Percentiles rank a stretch among this genome's conserved stretches.
Conservation (phyloP, 2,888 invertebrate species). For the Teinopalpus imperialis region DNA sequence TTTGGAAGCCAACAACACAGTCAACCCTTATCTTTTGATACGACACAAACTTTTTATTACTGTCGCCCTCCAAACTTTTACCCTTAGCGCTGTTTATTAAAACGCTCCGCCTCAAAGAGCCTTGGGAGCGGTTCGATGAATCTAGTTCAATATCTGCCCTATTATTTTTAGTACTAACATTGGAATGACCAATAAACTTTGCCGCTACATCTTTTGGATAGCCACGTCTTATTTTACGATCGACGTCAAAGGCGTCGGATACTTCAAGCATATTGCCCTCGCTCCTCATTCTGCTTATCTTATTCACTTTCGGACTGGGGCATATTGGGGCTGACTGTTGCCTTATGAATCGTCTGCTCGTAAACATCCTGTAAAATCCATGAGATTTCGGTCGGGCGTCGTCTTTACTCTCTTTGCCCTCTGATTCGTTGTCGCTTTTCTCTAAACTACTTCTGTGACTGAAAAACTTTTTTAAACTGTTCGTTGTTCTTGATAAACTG, state of each 20-base stretch:
- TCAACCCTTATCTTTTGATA: conserved; percentile 69
- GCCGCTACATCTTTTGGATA: conserved; percentile 38
- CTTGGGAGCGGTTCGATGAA: conserved; percentile 45
- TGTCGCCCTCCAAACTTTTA: conserved; percentile 61
- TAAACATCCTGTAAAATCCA: conserved; percentile 62
- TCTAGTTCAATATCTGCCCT: conserved; percentile 55
- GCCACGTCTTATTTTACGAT: conserved; percentile 34
- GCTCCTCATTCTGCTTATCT: conserved; percentile 63
- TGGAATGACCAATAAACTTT: conserved; percentile 66
- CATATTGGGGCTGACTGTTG: conserved; percentile 72
- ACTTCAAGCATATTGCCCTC: conserved; percentile 61
- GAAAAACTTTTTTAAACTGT: conserved; percentile 78
- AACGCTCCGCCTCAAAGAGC: conserved; percentile 75
- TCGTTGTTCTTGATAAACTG: conserved; percentile 83
- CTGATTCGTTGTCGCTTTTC: conserved; percentile 58
- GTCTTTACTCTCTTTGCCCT: conserved; percentile 48
- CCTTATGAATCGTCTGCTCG: conserved; percentile 58
- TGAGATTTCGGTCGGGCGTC: conserved; percentile 44
- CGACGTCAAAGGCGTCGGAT: conserved; percentile 40
- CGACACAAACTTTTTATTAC: conserved; percentile 51
- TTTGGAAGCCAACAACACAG: conserved; percentile 68
- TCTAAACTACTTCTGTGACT: conserved; percentile 70
- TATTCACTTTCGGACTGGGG: conserved; percentile 50
- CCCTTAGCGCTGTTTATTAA: conserved; percentile 73
- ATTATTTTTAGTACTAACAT: conserved; percentile 49